Percentiles rank a stretch among this genome's conserved stretches.
phyloP scores from a whole-genome alignment of 2,113 vertebrate genomes.

The Etheostoma cragini region DNA sequence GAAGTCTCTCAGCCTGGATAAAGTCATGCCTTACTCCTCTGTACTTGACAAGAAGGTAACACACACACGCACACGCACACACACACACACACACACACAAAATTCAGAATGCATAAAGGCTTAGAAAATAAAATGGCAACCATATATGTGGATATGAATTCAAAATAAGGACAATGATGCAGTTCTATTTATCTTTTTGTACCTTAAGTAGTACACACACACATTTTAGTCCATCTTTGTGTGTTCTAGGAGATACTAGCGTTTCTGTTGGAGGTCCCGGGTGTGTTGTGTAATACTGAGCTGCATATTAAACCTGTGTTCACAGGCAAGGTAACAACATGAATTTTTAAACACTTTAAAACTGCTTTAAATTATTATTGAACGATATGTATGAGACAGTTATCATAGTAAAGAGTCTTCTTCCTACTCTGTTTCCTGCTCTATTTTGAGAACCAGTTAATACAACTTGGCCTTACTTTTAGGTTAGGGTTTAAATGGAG shows the following conservation, averaged over 20 bases:
- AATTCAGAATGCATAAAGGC: background rate
- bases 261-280: constrained; percentile 85
- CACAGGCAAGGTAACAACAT: constrained; percentile 84
- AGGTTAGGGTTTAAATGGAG: background rate
- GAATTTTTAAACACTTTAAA: background rate
- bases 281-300: constrained; percentile 87
- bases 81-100: constrained; percentile 14
- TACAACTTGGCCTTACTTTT: background rate
- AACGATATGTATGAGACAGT: background rate
- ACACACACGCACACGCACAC: constrained; percentile 9
- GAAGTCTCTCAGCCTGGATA: constrained; percentile 86
- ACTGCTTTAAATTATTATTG: background rate
- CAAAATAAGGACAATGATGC: constrained; percentile 8
- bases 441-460: background rate
- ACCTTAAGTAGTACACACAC: background rate
- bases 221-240: constrained; percentile 12
- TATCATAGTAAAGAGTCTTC: background rate
- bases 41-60: constrained; percentile 89
- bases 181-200: background rate
- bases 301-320: constrained; percentile 86
- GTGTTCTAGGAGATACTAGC: constrained; percentile 69
- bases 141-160: constrained; percentile 19
- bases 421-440: background rate
- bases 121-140: background rate
- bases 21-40: constrained; percentile 90